Conservation (phyloP, 2,888 invertebrate genomes). For the Dendrolimus pini region DNA sequence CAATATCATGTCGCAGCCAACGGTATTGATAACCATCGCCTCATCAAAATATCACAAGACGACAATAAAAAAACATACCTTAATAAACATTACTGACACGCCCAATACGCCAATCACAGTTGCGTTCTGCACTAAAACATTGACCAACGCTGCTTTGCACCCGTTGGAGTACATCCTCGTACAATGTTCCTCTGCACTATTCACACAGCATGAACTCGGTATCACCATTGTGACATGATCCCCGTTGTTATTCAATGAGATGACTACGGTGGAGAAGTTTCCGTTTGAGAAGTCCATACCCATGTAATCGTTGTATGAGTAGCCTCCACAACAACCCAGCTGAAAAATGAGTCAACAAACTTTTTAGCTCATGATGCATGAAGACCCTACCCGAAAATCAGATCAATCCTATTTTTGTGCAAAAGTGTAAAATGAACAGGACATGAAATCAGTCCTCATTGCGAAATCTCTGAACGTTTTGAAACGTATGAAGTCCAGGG, state of each 20-base stretch:
- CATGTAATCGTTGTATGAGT: conserved; percentile 46
- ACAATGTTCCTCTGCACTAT: conserved; percentile 27
- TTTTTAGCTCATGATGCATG: background rate
- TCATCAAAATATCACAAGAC: no score
- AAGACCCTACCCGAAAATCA: no score
- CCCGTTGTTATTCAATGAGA: conserved; percentile 29
- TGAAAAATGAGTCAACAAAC: conserved; percentile 17
- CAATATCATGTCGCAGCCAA: no score
- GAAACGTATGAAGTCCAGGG: no score
- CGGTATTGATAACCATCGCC: no score
- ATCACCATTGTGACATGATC: conserved; percentile 30
- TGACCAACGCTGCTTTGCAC: conserved; percentile 45
- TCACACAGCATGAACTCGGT: conserved; percentile 46
- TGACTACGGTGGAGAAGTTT: conserved; percentile 38
- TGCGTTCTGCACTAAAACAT: conserved; percentile 48
- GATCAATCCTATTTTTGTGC: no score
- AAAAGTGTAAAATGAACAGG: no score
- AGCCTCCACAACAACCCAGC: conserved; percentile 60
- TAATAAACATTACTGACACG: conserved; percentile 64
- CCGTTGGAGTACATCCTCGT: conserved; percentile 32
- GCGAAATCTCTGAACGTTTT: no score
- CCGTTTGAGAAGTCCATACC: conserved; percentile 33
- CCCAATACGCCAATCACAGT: conserved; percentile 60
- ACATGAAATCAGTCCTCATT: no score
- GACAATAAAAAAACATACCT: conserved; percentile 30